phyloP scores from a whole-genome alignment of 2,113 vertebrate species.

The Tupaia chinensis region DNA sequence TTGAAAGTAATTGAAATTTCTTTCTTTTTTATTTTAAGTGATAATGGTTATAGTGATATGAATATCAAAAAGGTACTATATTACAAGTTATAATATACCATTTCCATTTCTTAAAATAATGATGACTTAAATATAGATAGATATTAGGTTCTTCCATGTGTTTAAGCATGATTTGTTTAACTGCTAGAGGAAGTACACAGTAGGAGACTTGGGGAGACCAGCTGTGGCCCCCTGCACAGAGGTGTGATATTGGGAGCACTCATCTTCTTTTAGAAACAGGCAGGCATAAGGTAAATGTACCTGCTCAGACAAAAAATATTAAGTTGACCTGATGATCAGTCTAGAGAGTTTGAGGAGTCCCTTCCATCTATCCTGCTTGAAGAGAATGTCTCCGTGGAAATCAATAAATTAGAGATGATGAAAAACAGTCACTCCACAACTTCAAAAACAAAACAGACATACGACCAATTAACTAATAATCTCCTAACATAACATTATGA shows the following conservation, averaged over 20 bases:
- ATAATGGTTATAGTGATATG: conserved; percentile 63
- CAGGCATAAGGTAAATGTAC: background rate
- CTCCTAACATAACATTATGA: background rate
- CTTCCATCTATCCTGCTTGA: background rate
- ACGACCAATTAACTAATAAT: background rate
- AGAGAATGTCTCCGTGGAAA: background rate
- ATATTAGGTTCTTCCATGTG: background rate
- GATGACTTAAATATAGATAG: background rate
- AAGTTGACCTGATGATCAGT: background rate
- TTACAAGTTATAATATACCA: background rate
- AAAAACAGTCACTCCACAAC: background rate
- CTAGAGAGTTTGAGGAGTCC: background rate
- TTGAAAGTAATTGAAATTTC: conserved; percentile 19
- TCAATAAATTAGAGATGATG: background rate
- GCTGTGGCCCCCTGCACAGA: background rate
- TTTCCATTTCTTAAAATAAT: background rate
- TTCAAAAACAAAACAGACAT: background rate
- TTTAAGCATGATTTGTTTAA: background rate
- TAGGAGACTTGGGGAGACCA: background rate
- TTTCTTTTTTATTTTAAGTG: background rate
- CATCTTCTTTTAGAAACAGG: background rate
- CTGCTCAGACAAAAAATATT: background rate
- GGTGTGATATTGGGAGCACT: background rate
- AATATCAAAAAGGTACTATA: background rate
- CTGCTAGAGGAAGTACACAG: background rate